phyloP scores from a whole-genome alignment of 2,797 vertebrate species.

The Syndactyla subalaris region DNA sequence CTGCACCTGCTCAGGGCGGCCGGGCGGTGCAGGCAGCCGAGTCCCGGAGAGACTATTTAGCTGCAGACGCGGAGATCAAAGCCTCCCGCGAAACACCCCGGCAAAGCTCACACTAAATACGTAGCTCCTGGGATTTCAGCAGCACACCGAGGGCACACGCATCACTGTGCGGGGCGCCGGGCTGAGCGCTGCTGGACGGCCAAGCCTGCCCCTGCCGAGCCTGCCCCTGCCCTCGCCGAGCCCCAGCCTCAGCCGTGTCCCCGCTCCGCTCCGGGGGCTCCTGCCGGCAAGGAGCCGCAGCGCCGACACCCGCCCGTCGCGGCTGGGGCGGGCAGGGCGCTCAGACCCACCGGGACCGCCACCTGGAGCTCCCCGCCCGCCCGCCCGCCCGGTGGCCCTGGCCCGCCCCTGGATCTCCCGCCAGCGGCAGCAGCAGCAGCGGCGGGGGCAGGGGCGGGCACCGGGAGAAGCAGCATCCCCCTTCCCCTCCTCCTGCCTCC shows the following conservation, averaged over 20 bases:
- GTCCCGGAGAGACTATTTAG: background rate
- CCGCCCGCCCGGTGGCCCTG: background rate
- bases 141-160: background rate
- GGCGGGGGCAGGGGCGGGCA: background rate
- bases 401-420: background rate
- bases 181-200: background rate
- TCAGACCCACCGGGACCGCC: background rate
- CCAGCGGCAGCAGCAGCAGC: background rate
- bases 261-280: background rate
- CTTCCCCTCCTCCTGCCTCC: background rate
- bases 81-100: background rate
- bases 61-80: slow-evolving; percentile 20
- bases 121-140: slow-evolving; percentile 27
- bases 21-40: background rate
- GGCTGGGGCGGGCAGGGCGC: background rate
- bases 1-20: background rate
- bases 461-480: background rate
- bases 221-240: no score
- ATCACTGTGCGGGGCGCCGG: background rate
- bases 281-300: background rate
- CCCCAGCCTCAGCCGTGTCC: background rate
- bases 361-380: background rate
- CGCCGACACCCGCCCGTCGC: background rate
- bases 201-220: background rate
- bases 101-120: slow-evolving; percentile 37